A percentile compares a stretch with the other conserved stretches of the same genome.
Evolutionary conservation across 37 sponge, comb jelly and placozoan species (phyloP).

Genomic region (Aplysina aerophoba): DNA sequence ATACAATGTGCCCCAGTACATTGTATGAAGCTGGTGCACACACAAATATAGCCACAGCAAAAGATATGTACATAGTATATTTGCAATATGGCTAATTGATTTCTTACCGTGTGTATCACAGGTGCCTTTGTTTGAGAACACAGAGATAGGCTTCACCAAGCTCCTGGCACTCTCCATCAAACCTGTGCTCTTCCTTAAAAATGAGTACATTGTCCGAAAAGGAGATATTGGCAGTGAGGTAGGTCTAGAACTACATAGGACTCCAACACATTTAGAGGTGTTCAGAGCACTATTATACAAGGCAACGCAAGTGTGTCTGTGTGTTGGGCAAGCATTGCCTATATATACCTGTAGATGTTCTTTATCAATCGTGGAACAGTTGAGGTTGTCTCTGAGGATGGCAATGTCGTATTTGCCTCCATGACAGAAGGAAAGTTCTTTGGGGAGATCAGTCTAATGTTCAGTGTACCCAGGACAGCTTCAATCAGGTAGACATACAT

Average conservation of each 20-base stretch:
- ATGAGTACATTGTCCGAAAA: conserved; percentile 73
- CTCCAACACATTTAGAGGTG: no score
- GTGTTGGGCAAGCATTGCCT: background rate
- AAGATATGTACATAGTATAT: background rate
- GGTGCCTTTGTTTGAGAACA: conserved; percentile 80
- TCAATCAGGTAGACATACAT: conserved; percentile 54
- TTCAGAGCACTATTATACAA: no score
- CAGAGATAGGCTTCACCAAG: conserved; percentile 78
- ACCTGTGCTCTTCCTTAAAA: conserved; percentile 71
- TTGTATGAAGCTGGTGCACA: no score
- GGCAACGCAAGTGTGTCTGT: background rate
- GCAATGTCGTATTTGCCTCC: conserved; percentile 58
- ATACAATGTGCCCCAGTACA: no score
- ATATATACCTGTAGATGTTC: conserved; percentile 58
- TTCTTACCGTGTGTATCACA: background rate
- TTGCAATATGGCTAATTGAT: background rate
- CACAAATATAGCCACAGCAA: background rate
- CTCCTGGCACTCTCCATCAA: conserved; percentile 76
- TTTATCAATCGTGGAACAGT: conserved; percentile 77
- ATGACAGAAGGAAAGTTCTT: conserved; percentile 81
- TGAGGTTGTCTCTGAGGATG: conserved; percentile 81
- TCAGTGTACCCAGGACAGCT: conserved; percentile 58
- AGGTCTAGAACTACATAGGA: background rate
- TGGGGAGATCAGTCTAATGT: conserved; percentile 79
- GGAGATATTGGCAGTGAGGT: conserved; percentile 85